These are phyloP conservation scores for Diprion similis DNA, from an alignment of 1,140 invertebrate species.

Conservation along the genomic window DNA sequence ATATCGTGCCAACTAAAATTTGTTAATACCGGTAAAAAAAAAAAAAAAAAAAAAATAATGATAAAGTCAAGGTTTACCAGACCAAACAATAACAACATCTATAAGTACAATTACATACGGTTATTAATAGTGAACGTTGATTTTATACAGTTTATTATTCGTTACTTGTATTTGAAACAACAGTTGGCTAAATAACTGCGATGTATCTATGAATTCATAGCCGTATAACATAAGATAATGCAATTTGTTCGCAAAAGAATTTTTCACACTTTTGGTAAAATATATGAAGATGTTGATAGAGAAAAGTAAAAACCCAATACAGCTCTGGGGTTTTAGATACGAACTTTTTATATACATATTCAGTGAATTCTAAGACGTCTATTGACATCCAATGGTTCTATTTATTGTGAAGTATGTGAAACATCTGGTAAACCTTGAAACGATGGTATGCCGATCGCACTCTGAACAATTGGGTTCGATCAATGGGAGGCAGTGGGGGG, in stretches of 20 bases:
- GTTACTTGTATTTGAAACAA: not conserved
- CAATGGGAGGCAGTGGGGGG: slow-evolving; percentile 60
- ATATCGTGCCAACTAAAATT: slow-evolving; percentile 6
- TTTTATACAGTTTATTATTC: not conserved
- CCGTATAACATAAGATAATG: too few relatives aligned
- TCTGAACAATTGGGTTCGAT: slow-evolving; percentile 33
- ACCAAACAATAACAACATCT: not conserved
- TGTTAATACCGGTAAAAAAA: not conserved
- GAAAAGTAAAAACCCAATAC: too few relatives aligned
- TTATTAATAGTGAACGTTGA: too few relatives aligned
- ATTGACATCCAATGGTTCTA: not conserved
- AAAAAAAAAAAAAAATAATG: not conserved
- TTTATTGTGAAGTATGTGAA: not conserved
- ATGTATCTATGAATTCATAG: too few relatives aligned
- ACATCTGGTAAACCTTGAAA: slow-evolving; percentile 3
- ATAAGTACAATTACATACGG: not conserved
- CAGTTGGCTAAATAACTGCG: too few relatives aligned
- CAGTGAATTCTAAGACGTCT: slow-evolving; percentile 1
- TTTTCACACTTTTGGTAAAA: too few relatives aligned
- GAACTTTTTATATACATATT: not conserved
- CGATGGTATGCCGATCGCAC: slow-evolving; percentile 6
- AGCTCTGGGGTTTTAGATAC: not conserved
- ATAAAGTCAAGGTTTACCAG: not conserved
- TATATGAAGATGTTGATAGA: too few relatives aligned
- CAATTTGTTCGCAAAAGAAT: too few relatives aligned